Conservation (phyloP, 2,797 vertebrate species). For the Ibycter americanus region DNA sequence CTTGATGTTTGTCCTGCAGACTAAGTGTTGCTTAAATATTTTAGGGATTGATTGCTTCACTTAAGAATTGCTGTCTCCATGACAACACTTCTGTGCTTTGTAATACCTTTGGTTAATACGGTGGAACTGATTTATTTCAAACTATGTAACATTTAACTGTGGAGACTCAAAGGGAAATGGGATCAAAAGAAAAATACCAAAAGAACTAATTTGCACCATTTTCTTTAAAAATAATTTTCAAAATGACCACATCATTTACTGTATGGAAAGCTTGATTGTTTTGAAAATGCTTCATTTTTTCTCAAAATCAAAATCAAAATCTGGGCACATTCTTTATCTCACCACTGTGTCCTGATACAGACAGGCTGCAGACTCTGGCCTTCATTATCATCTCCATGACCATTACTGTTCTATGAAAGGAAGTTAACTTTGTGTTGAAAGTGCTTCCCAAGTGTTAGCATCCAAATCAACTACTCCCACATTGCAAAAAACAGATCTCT, state of each 20-base stretch:
- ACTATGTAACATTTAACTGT: background rate
- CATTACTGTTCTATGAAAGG: background rate
- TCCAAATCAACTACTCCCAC: background rate
- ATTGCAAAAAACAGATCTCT: background rate
- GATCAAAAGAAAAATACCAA: background rate
- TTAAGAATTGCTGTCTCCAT: conserved; percentile 60
- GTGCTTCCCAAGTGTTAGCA: background rate
- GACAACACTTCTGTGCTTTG: conserved; percentile 56
- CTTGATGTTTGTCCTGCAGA: conserved; percentile 26
- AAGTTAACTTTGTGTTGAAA: background rate
- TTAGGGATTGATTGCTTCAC: conserved; percentile 27
- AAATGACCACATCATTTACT: background rate
- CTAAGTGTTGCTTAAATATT: conserved; percentile 60
- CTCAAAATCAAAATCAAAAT: no score
- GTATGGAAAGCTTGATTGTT: background rate
- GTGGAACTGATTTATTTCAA: conserved; percentile 20
- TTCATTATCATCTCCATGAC: background rate
- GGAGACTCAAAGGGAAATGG: background rate
- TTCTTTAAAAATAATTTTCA: background rate
- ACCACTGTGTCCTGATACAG: background rate
- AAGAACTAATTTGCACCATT: background rate
- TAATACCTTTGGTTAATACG: conserved; percentile 7
- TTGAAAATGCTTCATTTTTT: background rate
- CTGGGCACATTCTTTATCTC: background rate
- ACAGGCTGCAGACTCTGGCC: background rate